phyloP scores from a whole-genome alignment of 2,797 vertebrate species.

The Heteromormyrus szaboi region DNA sequence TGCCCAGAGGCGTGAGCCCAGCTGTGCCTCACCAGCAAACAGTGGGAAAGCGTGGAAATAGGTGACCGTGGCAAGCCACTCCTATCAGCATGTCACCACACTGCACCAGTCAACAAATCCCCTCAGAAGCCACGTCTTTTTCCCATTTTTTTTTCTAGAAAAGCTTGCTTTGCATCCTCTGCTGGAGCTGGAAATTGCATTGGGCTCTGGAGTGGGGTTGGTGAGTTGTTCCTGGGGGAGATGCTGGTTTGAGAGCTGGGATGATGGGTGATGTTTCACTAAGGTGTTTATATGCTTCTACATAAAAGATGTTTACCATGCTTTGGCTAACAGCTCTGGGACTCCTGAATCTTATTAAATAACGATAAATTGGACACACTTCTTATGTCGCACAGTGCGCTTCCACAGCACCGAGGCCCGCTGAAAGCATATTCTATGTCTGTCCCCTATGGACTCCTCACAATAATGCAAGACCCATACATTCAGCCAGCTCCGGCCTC shows the following conservation, averaged over 20 bases:
- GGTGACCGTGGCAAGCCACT: background rate
- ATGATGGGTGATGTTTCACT: background rate
- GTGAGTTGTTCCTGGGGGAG: background rate
- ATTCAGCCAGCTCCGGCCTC: constrained; percentile 58
- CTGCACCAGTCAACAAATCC: background rate
- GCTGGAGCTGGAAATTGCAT: background rate
- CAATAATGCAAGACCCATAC: constrained; percentile 48
- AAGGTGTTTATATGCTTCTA: background rate
- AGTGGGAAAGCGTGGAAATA: background rate
- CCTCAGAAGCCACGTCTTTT: background rate
- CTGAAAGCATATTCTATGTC: background rate
- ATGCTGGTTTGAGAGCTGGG: background rate
- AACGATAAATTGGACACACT: background rate
- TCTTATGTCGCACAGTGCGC: background rate
- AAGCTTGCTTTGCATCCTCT: constrained; percentile 1
- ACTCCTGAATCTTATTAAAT: background rate
- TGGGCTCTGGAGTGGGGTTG: background rate
- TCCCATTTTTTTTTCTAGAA: background rate
- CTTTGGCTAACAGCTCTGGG: background rate
- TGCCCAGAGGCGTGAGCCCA: background rate
- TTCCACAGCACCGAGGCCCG: background rate
- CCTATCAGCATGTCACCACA: background rate
- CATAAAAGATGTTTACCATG: background rate
- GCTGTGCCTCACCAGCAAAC: background rate
- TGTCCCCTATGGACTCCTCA: constrained; percentile 26